phyloP scores from a whole-genome alignment of 2,797 vertebrate species.

The Eurystomus glaucurus region DNA sequence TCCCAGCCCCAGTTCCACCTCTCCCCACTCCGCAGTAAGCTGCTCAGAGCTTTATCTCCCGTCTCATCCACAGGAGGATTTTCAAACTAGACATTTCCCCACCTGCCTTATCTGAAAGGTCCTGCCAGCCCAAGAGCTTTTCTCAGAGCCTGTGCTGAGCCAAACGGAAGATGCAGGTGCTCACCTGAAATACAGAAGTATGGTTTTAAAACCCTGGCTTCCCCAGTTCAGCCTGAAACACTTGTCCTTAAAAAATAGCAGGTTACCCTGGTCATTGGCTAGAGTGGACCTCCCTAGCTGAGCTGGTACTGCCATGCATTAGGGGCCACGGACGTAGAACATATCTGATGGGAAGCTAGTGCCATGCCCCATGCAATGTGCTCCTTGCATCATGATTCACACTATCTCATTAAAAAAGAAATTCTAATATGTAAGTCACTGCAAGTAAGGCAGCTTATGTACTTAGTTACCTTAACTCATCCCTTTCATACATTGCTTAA shows the following conservation, averaged over 20 bases:
- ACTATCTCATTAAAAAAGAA: background rate
- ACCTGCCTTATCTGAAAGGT: background rate
- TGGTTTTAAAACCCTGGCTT: background rate
- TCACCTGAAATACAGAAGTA: background rate
- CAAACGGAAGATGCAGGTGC: background rate
- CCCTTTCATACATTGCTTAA: background rate
- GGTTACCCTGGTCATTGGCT: rapidly evolving
- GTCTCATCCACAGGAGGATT: background rate
- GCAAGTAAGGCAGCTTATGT: background rate
- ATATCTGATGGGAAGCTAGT: rapidly evolving
- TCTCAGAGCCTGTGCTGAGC: background rate
- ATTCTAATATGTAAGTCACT: background rate
- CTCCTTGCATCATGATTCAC: background rate
- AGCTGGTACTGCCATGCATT: background rate
- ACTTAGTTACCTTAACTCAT: background rate
- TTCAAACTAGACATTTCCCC: background rate
- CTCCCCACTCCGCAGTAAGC: background rate
- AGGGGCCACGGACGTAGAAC: rapidly evolving
- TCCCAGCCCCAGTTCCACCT: background rate
- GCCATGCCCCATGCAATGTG: rapidly evolving
- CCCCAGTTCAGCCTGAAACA: background rate
- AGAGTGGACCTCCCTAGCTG: background rate
- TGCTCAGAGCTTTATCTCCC: background rate
- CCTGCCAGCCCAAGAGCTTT: background rate
- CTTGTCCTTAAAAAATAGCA: background rate